Base-by-base conservation (phyloP, 2,797 vertebrate species). In the Gallinago nigripennis region DNA sequence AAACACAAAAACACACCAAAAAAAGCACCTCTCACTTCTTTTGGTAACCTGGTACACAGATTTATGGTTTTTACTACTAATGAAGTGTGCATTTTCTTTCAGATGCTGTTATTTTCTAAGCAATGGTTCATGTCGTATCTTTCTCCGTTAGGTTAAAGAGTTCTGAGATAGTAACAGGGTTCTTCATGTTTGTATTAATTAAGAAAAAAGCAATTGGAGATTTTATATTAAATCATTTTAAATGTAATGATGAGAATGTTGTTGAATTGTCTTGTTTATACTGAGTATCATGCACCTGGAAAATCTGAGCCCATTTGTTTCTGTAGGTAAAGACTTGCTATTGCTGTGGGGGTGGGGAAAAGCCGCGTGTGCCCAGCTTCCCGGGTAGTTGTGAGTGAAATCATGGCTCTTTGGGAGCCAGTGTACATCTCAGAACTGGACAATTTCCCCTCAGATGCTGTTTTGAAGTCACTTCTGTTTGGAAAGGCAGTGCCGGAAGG, bases 311-410 rank as follows among this genome's bases (percentile, higher is more conserved):
- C 16, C 4, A 6, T 89, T 35, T 83, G n/a, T 80, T 68, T 61
- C 54, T 51, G 43, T 16, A 21, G 21, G n/a, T 30, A 11, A 53
- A 65, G 31, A 64, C n/a, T 70, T 79, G 61, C 31, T 69, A 6
- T 45, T 46, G 35, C 30, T 25, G 0, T 28, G 0, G 2, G 16
- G 21, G 6, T 37, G 30, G 20, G 15, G n/a, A 20, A 16, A 31
- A 77, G 33, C 17, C 6, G 13, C 46, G 1, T 2, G 18, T 30
- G 58, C 17, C 10, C 37, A 54, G 46, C 11, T 61, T 73, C 41
- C 53, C 33, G 37, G 10, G 12, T 17, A 9, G 17, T 9, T 72
- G 37, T 58, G 33, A 6, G 2, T 58, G 65, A 68, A 63, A 39
- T 48, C 31, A 5, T 14, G 39, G 30, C 41, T 58, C 16, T 50